Percentiles rank a stretch among this genome's conserved stretches.
Conservation (phyloP, 53 echinoderm and acorn worm genomes). For the Temnopleurus reevesii region DNA sequence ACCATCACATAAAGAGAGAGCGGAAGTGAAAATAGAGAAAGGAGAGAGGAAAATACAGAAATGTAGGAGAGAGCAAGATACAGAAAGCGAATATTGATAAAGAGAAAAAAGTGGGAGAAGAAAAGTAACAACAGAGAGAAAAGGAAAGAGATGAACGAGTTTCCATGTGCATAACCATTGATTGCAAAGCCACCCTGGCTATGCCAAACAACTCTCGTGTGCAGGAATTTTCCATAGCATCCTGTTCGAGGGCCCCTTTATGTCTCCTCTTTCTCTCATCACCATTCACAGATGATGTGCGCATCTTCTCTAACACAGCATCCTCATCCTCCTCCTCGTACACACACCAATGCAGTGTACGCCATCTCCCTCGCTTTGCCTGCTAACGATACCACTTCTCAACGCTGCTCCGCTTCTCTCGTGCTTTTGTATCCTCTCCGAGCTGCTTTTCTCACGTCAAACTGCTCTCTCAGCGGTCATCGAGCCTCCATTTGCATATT, state of each 20-base stretch:
- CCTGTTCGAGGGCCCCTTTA: conserved; percentile 1
- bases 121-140: background rate
- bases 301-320: background rate
- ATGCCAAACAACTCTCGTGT: background rate
- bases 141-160: background rate
- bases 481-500: conserved; percentile 37
- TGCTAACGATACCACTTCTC: background rate
- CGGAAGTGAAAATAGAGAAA: too few relatives aligned
- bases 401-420: background rate
- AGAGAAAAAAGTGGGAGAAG: background rate
- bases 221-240: conserved; percentile 28
- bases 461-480: conserved; percentile 1
- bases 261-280: background rate
- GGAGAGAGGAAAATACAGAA: background rate
- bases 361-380: background rate
- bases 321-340: background rate
- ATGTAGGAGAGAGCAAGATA: background rate
- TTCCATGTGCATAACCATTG: conserved; percentile 12
- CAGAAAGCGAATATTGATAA: background rate
- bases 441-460: background rate
- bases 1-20: background rate
- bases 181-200: background rate
- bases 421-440: background rate
- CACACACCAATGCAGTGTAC: background rate
- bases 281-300: background rate